phyloP scores from a whole-genome alignment of 2,888 invertebrate genomes.

The Amphipoea oculea region DNA sequence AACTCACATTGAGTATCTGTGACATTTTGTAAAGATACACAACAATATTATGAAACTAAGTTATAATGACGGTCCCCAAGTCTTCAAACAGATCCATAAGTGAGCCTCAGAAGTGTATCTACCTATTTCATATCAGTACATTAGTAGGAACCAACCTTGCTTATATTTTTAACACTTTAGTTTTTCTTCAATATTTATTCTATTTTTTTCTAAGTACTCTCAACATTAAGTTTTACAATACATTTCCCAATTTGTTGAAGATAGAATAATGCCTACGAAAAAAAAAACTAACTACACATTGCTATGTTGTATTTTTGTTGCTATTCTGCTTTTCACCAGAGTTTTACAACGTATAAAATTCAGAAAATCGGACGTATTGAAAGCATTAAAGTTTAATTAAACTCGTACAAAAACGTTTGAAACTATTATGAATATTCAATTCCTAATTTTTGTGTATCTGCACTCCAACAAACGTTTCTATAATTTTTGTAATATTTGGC shows the following conservation, averaged over 20 bases:
- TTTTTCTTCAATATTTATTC: neutral
- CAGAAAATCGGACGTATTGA: neutral
- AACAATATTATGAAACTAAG: slow-evolving; percentile 16
- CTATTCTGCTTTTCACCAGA: neutral
- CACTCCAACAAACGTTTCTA: neutral
- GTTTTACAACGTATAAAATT: neutral
- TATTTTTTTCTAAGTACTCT: neutral
- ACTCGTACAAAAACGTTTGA: neutral
- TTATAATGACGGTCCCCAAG: slow-evolving; percentile 12
- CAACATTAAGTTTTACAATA: neutral
- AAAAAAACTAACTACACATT: too few relatives aligned
- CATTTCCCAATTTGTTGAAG: neutral
- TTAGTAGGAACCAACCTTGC: neutral
- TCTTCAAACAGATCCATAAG: neutral
- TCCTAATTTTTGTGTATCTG: neutral
- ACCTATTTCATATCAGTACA: too few relatives aligned
- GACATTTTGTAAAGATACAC: slow-evolving; percentile 1
- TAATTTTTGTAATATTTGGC: neutral
- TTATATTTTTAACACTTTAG: neutral
- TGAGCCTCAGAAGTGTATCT: neutral
- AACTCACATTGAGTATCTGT: neutral
- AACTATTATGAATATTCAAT: neutral
- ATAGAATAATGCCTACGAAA: too few relatives aligned
- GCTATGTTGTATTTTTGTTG: neutral
- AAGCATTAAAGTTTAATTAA: neutral